Conservation (phyloP, 2,113 vertebrate species). For the Sula dactylatra region DNA sequence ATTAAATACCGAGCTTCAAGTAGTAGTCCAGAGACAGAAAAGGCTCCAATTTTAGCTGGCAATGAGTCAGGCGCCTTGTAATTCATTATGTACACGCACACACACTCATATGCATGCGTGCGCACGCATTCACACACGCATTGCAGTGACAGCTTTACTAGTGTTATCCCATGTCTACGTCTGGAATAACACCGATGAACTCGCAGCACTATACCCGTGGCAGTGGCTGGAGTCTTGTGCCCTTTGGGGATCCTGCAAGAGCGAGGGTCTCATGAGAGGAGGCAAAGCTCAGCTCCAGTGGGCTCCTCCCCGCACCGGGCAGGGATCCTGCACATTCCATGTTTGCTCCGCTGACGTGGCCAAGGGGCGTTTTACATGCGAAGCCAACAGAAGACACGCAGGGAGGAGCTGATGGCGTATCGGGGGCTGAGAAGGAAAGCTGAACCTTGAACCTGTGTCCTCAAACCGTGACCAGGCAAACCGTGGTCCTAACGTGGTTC, state of each 20-base stretch:
- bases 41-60: not conserved
- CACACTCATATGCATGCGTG: not conserved
- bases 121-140: not conserved
- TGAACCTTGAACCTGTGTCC: not conserved
- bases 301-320: not conserved
- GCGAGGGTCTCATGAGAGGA: not conserved
- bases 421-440: not conserved
- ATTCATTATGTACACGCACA: not conserved
- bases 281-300: not conserved
- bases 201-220: accelerated
- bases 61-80: not conserved
- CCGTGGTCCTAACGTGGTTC: not conserved
- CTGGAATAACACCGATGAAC: not conserved
- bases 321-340: not conserved
- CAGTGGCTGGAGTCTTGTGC: not conserved
- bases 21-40: slow-evolving; percentile 5
- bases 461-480: not conserved
- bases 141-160: not conserved
- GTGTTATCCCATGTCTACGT: not conserved
- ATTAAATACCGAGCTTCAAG: not conserved
- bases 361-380: not conserved
- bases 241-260: not conserved
- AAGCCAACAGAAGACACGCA: not conserved
- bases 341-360: not conserved
- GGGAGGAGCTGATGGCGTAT: not conserved